Evolutionary conservation across 1,140 invertebrate species (phyloP).

Genomic region (Drosophila ohnishii): DNA sequence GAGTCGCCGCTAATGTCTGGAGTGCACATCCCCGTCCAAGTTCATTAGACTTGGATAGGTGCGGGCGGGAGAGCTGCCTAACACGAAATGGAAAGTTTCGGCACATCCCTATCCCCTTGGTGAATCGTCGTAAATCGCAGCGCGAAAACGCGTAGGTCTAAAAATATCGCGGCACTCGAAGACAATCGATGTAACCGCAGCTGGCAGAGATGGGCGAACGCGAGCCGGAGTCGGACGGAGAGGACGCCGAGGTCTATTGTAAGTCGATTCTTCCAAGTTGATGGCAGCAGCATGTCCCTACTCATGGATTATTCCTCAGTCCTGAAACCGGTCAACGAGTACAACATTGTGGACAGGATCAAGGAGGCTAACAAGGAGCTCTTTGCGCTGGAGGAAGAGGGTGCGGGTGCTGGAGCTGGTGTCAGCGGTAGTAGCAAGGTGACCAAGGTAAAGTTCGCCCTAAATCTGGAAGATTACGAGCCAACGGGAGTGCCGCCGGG

Average conservation of each 20-base stretch:
- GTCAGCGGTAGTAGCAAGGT: constrained; percentile 22
- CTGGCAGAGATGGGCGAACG: constrained; percentile 88
- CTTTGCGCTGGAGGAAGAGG: constrained; percentile 52
- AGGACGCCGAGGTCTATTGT: constrained; percentile 92
- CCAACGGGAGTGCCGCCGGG: constrained; percentile 25
- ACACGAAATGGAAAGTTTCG: constrained; percentile 78
- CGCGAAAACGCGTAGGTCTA: constrained; percentile 44
- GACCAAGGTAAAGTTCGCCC: constrained; percentile 76
- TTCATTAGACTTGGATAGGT: constrained; percentile 77
- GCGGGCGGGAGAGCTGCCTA: constrained; percentile 27
- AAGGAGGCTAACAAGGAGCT: constrained; percentile 82
- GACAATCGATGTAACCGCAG: constrained; percentile 47
- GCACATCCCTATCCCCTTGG: constrained; percentile 7
- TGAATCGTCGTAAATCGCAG: constrained; percentile 57
- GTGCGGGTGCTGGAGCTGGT: not conserved
- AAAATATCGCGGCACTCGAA: constrained; percentile 55
- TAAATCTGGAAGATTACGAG: constrained; percentile 77
- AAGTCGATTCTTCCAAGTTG: constrained; percentile 35
- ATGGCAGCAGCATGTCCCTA: constrained; percentile 48
- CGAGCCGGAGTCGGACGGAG: constrained; percentile 93
- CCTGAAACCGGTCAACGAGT: constrained; percentile 80
- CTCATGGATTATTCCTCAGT: constrained; percentile 72
- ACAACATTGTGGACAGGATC: constrained; percentile 82
- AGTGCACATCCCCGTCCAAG: constrained; percentile 66
- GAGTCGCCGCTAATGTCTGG: constrained; percentile 42